Evolutionary conservation across 1,140 invertebrate species (phyloP).

Genomic region (Bacillus rossius): DNA sequence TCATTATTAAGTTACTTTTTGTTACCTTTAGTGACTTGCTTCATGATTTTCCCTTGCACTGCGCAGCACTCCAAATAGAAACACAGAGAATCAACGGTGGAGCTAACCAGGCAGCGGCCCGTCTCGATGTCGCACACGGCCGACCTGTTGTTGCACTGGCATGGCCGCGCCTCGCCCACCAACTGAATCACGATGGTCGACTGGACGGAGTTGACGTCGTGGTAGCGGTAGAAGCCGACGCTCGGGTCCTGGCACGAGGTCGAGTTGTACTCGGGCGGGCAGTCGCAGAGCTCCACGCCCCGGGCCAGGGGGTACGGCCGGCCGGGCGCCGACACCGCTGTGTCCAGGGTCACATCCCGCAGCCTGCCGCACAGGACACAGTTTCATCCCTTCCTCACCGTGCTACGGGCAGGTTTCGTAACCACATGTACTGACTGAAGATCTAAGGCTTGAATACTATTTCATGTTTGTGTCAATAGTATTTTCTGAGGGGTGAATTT

Average conservation of each 20-base stretch:
- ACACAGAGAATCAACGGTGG: too few relatives aligned
- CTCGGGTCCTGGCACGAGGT: conserved; percentile 85
- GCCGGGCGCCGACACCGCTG: conserved; percentile 59
- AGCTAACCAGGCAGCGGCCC: conserved; percentile 72
- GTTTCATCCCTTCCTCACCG: too few relatives aligned
- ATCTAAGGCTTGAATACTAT: too few relatives aligned
- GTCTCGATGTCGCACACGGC: conserved; percentile 75
- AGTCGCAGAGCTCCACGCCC: conserved; percentile 87
- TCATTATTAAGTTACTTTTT: too few relatives aligned
- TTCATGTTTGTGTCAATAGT: too few relatives aligned
- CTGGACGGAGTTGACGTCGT: conserved; percentile 38
- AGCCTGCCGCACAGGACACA: conserved; percentile 46
- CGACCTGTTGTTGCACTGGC: conserved; percentile 78
- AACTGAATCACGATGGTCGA: conserved; percentile 65
- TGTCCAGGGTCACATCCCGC: conserved; percentile 74
- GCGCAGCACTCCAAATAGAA: too few relatives aligned
- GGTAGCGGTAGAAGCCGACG: conserved; percentile 74
- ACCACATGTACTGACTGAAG: too few relatives aligned
- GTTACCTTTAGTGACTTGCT: too few relatives aligned
- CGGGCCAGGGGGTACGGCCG: conserved; percentile 59
- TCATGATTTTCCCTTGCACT: too few relatives aligned
- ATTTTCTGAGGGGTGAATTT: too few relatives aligned
- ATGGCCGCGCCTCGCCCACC: conserved; percentile 73
- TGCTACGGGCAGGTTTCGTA: too few relatives aligned
- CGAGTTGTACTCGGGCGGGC: conserved; percentile 69